Percentiles rank a stretch among this genome's conserved stretches.
phyloP scores from a whole-genome alignment of 2,797 vertebrate species.

The Enteromius unitaeniatus region DNA sequence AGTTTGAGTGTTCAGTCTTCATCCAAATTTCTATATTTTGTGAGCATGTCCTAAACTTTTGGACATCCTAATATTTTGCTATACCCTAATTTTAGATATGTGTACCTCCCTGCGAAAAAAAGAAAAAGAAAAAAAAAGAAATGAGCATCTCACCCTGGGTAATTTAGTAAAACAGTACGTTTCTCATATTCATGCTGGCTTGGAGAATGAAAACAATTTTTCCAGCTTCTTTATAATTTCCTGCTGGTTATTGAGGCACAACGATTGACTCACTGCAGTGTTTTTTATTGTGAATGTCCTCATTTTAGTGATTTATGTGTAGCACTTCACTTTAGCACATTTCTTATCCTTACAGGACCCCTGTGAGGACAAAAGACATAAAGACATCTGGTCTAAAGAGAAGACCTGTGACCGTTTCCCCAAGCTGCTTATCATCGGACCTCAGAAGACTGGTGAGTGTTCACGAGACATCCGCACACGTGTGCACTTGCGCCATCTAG shows the following conservation, averaged over 20 bases:
- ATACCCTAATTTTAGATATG: not conserved
- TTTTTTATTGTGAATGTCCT: slow-evolving; percentile 29
- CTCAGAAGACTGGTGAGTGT: slow-evolving; percentile 94
- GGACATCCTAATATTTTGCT: not conserved
- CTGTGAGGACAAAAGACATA: slow-evolving; percentile 98
- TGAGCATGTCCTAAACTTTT: not conserved
- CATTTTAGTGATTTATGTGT: slow-evolving; percentile 20
- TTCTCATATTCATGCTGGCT: slow-evolving; percentile 15
- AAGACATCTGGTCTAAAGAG: slow-evolving; percentile 99
- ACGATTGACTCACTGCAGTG: not conserved
- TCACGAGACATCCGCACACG: not conserved
- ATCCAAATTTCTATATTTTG: not conserved
- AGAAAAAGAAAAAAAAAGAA: not conserved
- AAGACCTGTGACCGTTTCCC: slow-evolving; percentile 99
- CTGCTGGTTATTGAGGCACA: slow-evolving; percentile 42
- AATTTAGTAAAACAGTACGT: not conserved
- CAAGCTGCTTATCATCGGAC: slow-evolving; percentile 96
- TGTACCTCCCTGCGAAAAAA: not conserved
- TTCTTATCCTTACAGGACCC: slow-evolving; percentile 85
- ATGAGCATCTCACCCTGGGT: not conserved
- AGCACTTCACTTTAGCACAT: slow-evolving; percentile 29
- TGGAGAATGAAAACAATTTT: slow-evolving; percentile 46
- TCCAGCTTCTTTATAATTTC: not conserved
- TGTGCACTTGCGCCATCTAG: slow-evolving; percentile 51
- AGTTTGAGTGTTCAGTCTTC: not conserved